These are phyloP conservation scores for Macaca nemestrina DNA, from an alignment of 2,113 vertebrate species.

Conservation along the genomic window DNA sequence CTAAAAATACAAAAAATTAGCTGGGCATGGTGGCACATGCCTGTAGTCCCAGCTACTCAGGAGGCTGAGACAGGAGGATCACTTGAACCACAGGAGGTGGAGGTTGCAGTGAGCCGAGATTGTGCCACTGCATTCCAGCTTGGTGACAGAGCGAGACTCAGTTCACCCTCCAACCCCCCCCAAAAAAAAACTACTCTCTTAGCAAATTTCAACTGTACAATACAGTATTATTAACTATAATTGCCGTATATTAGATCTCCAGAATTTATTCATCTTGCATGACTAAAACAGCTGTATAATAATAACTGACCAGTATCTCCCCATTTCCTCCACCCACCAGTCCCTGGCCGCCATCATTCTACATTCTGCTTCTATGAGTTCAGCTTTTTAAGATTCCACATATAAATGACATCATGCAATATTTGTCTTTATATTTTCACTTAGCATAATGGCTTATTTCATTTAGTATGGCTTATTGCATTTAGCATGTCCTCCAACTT, in stretches of 20 bases:
- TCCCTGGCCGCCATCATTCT: not conserved
- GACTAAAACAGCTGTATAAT: not conserved
- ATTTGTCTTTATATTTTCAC: not conserved
- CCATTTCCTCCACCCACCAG: not conserved
- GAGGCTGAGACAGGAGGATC: too few species aligned
- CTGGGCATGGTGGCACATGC: rapidly evolving
- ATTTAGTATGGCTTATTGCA: not conserved
- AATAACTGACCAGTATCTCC: not conserved
- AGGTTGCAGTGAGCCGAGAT: too few species aligned
- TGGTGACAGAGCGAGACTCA: too few species aligned
- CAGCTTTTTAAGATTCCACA: not conserved
- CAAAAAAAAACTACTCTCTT: not conserved
- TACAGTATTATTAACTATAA: not conserved
- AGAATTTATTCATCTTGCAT: not conserved
- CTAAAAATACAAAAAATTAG: too few species aligned
- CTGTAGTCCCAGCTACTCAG: too few species aligned
- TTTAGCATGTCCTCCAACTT: not conserved
- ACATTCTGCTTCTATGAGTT: not conserved
- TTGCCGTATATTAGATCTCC: not conserved
- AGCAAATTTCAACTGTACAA: not conserved
- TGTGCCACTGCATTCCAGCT: too few species aligned
- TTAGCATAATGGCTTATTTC: too few species aligned
- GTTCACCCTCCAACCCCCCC: too few species aligned
- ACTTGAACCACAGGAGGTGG: too few species aligned
- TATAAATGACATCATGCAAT: not conserved